phyloP scores from a whole-genome alignment of 2,797 vertebrate genomes.

The Antennarius maculatus region DNA sequence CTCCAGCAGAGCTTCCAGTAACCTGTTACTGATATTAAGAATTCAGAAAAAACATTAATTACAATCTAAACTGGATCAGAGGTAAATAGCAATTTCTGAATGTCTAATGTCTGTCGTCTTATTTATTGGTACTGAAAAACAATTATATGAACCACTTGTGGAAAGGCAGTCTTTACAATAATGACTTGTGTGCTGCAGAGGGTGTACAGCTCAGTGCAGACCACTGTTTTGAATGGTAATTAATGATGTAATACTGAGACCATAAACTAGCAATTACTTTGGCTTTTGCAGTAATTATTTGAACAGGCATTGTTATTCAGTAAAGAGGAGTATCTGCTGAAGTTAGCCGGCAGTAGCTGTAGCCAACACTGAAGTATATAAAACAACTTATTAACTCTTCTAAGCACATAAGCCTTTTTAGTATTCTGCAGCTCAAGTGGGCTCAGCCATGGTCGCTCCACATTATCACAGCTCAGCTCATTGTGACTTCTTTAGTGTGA shows the following conservation, averaged over 20 bases:
- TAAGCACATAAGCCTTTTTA: slow-evolving; percentile 75
- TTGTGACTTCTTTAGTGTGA: slow-evolving; percentile 49
- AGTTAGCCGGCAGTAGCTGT: slow-evolving; percentile 54
- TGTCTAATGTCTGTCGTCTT: neutral
- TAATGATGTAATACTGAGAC: slow-evolving; percentile 44
- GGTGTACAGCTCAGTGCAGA: slow-evolving; percentile 21
- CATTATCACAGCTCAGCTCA: slow-evolving; percentile 61
- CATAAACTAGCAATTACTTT: slow-evolving; percentile 60
- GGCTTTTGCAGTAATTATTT: slow-evolving; percentile 64
- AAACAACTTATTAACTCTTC: slow-evolving; percentile 73
- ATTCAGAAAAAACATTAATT: neutral
- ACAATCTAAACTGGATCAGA: neutral
- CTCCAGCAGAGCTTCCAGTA: neutral
- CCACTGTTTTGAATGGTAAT: slow-evolving; percentile 48
- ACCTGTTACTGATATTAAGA: neutral
- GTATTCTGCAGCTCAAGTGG: slow-evolving; percentile 71
- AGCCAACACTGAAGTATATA: slow-evolving; percentile 61
- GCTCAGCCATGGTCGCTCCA: slow-evolving; percentile 58
- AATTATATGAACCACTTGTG: neutral
- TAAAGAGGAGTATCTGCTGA: slow-evolving; percentile 47
- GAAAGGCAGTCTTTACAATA: neutral
- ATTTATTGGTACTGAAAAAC: neutral
- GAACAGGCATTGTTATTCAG: slow-evolving; percentile 57
- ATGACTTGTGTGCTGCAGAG: slow-evolving; percentile 9
- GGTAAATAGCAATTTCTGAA: neutral